Evolutionary conservation across 1,140 invertebrate species (phyloP).

Genomic region (Agrilus planipennis): DNA sequence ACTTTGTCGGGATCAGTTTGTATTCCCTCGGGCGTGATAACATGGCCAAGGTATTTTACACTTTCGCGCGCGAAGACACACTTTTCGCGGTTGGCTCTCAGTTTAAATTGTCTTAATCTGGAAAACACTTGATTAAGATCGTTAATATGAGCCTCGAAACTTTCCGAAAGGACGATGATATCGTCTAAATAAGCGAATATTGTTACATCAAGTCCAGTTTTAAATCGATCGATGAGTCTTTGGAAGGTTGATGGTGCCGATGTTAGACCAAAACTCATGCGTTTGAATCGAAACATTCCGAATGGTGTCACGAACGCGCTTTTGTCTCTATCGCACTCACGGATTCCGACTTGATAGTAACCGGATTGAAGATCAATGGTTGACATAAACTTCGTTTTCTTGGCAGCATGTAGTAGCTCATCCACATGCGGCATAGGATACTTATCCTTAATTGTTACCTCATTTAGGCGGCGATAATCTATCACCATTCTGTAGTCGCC

Average conservation of each 20-base stretch:
- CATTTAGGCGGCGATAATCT: conserved; percentile 2
- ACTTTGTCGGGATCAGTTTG: conserved; percentile 29
- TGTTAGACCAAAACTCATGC: conserved; percentile 35
- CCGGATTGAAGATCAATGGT: conserved; percentile 6
- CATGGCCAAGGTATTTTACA: conserved; percentile 31
- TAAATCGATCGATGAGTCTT: conserved; percentile 28
- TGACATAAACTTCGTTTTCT: conserved; percentile 1
- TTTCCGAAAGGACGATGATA: neutral
- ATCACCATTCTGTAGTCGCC: neutral
- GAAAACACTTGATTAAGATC: neutral
- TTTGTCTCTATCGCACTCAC: conserved; percentile 20
- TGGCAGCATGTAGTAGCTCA: conserved; percentile 5
- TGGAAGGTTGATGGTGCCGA: conserved; percentile 33
- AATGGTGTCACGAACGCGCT: conserved; percentile 35
- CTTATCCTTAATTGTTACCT: conserved; percentile 2
- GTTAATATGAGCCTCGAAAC: neutral
- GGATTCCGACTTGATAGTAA: conserved; percentile 1
- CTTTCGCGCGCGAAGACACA: conserved; percentile 25
- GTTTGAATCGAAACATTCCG: conserved; percentile 30
- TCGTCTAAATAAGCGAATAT: conserved; percentile 32
- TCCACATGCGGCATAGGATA: conserved; percentile 1
- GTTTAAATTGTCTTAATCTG: conserved; percentile 17
- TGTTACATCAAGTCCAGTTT: conserved; percentile 16
- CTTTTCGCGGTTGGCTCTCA: conserved; percentile 28
- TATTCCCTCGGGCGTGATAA: conserved; percentile 28